A percentile compares a stretch with the other conserved stretches of the same genome.
phyloP scores from a whole-genome alignment of 2,113 vertebrate species.

The Heliornis fulica region DNA sequence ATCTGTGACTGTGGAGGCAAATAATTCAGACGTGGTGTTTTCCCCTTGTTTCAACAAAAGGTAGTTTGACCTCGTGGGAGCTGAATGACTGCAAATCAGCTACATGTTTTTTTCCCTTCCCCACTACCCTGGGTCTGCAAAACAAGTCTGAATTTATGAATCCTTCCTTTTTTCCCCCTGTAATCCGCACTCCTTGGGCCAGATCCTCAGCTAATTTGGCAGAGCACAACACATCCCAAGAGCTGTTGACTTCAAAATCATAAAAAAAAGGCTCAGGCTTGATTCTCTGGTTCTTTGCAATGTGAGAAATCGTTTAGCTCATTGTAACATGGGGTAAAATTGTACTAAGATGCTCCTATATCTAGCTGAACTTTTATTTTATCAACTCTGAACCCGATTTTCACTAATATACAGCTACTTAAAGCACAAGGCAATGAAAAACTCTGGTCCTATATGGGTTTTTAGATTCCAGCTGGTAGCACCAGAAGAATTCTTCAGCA shows the following conservation, averaged over 20 bases:
- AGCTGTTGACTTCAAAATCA: not conserved
- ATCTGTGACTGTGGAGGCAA: constrained; percentile 8
- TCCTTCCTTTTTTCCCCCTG: not conserved
- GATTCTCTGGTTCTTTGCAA: not conserved
- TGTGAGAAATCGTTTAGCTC: not conserved
- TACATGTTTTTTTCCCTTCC: not conserved
- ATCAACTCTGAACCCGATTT: not conserved
- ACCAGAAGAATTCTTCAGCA: constrained; percentile 1
- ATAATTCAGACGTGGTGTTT: not conserved
- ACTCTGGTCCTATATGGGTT: not conserved
- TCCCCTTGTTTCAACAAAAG: not conserved
- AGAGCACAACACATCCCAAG: not conserved
- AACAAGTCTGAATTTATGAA: not conserved
- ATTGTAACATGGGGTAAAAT: not conserved
- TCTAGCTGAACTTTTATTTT: not conserved
- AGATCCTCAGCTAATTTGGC: constrained; percentile 15
- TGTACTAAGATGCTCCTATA: not conserved
- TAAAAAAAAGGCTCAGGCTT: not conserved
- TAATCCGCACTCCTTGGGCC: not conserved
- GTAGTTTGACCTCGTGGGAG: not conserved
- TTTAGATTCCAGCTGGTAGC: not conserved
- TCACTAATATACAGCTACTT: not conserved
- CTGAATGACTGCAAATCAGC: not conserved
- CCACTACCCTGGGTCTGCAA: not conserved
- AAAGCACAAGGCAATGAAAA: not conserved